Conservation (phyloP, 2,113 vertebrate genomes). For the Lampris megalopsis region DNA sequence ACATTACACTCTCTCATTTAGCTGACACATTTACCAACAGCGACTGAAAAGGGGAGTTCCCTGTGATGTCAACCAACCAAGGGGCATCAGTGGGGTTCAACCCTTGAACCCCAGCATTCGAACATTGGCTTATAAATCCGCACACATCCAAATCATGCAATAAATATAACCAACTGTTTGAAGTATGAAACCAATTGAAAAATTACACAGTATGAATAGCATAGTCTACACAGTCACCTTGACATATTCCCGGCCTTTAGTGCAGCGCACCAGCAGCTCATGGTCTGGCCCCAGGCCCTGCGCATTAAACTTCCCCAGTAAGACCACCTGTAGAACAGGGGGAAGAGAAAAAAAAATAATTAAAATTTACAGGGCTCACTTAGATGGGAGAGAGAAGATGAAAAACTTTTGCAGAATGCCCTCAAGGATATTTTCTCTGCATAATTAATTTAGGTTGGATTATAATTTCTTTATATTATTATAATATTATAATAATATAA, state of each 20-base stretch:
- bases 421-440: background rate
- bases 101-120: too few relatives aligned
- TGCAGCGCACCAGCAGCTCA: constrained; percentile 92
- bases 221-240: constrained; percentile 78
- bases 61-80: too few relatives aligned
- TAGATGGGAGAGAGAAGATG: background rate
- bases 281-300: constrained; percentile 91
- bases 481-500: too few relatives aligned
- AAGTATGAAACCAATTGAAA: too few relatives aligned
- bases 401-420: background rate
- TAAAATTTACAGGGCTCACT: constrained; percentile 1
- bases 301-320: constrained; percentile 94
- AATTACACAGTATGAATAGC: too few relatives aligned
- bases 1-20: too few relatives aligned
- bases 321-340: constrained; percentile 86
- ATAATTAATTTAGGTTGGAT: background rate
- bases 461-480: background rate
- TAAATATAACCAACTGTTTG: too few relatives aligned
- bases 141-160: too few relatives aligned
- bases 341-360: constrained; percentile 21
- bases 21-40: too few relatives aligned
- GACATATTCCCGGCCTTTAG: constrained; percentile 90
- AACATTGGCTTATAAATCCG: too few relatives aligned
- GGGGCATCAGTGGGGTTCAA: too few relatives aligned
- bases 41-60: too few relatives aligned